phyloP scores from a whole-genome alignment of 2,797 vertebrate genomes.

The Cephalopachus bancanus region DNA sequence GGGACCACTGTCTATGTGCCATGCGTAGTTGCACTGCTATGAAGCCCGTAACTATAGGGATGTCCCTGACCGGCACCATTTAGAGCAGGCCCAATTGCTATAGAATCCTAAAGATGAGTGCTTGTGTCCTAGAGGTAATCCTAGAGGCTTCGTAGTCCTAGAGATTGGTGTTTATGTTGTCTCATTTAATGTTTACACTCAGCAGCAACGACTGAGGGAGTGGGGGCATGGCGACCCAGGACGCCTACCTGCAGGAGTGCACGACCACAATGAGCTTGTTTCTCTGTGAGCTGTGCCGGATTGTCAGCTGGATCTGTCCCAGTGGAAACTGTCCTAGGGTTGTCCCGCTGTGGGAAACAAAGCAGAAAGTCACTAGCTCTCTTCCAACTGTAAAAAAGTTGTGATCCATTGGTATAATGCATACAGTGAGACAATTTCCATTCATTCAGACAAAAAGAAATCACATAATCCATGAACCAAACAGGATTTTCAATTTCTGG shows the following conservation, averaged over 20 bases:
- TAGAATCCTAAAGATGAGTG: too few relatives aligned
- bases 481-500: neutral
- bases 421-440: neutral
- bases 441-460: neutral
- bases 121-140: too few relatives aligned
- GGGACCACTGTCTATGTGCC: neutral
- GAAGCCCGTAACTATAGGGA: too few relatives aligned
- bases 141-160: neutral
- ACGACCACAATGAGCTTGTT: conserved; percentile 97
- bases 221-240: fast-evolving
- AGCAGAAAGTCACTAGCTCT: neutral
- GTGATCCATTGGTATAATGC: neutral
- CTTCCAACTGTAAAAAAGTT: neutral
- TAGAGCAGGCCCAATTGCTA: too few relatives aligned
- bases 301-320: conserved; percentile 96
- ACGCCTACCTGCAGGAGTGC: conserved; percentile 94
- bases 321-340: conserved; percentile 92
- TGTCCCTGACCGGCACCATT: too few relatives aligned
- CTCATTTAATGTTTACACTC: fast-evolving
- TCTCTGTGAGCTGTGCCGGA: conserved; percentile 96
- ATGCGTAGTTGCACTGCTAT: too few relatives aligned
- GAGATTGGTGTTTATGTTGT: neutral
- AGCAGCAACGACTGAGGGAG: neutral
- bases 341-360: conserved; percentile 91
- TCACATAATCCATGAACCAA: too few relatives aligned